A percentile compares a stretch with the other conserved stretches of the same genome.
Conservation (phyloP, 2,888 invertebrate species). For the Agapetus fuscipes region DNA sequence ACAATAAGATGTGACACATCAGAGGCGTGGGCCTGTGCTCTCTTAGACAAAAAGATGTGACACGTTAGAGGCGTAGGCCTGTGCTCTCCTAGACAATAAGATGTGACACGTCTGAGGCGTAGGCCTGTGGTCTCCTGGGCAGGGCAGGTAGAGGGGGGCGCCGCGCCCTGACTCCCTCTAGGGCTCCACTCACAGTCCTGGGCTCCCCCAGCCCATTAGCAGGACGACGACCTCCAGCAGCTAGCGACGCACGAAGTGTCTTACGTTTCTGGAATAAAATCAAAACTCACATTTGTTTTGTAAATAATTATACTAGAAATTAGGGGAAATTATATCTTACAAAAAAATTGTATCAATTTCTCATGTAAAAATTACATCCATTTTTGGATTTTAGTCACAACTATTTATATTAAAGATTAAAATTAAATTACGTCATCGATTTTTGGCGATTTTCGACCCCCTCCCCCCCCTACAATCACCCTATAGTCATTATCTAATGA, state of each 20-base stretch:
- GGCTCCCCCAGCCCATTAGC: slow-evolving; percentile 74
- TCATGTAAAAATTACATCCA: no score
- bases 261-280: slow-evolving; percentile 73
- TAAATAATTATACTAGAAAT: no score
- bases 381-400: no score
- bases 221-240: slow-evolving; percentile 67
- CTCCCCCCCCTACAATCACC: no score
- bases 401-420: no score
- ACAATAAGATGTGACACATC: slow-evolving; percentile 64
- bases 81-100: slow-evolving; percentile 71
- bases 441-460: no score
- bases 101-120: slow-evolving; percentile 73
- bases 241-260: slow-evolving; percentile 68
- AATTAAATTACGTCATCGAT: no score
- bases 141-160: slow-evolving; percentile 58
- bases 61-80: slow-evolving; percentile 73
- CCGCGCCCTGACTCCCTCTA: slow-evolving; percentile 53
- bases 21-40: slow-evolving; percentile 73
- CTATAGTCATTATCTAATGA: no score
- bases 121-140: slow-evolving; percentile 62
- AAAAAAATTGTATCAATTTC: no score
- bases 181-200: slow-evolving; percentile 69
- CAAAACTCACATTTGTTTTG: no score
- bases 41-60: slow-evolving; percentile 73
- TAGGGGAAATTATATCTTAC: no score